Evolutionary conservation across 2,113 vertebrate species (phyloP).

Genomic region (Grammomys surdaster): DNA sequence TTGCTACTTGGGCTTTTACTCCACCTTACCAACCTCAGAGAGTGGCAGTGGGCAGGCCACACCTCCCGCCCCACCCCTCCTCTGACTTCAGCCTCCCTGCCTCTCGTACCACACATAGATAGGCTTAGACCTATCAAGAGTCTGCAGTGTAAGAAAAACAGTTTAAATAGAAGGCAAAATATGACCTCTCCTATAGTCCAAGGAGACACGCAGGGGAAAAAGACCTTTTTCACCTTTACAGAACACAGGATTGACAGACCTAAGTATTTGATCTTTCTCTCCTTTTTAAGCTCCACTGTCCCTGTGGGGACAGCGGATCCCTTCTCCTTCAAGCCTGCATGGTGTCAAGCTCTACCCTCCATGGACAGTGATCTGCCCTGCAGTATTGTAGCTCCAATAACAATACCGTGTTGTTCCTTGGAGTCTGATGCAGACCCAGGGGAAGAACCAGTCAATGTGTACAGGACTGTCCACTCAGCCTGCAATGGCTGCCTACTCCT

Average conservation of each 20-base stretch:
- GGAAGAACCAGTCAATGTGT: neutral
- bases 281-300: constrained; percentile 12
- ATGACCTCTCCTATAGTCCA: neutral
- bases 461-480: neutral
- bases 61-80: neutral
- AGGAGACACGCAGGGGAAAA: neutral
- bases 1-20: neutral
- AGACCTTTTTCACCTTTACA: neutral
- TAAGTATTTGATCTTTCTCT: constrained; percentile 37
- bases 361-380: neutral
- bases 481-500: neutral
- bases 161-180: constrained; percentile 47
- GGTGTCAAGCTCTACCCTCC: neutral
- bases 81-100: neutral
- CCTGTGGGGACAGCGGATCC: neutral
- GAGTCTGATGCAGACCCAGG: neutral
- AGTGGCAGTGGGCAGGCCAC: neutral
- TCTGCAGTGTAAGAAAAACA: constrained; percentile 14
- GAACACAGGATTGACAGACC: neutral
- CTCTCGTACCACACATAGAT: neutral
- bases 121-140: neutral
- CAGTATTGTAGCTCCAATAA: neutral
- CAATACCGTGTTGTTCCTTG: neutral
- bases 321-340: constrained; percentile 37
- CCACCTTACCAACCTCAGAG: neutral